Percentiles rank a stretch among this genome's conserved stretches.
Evolutionary conservation across 2,113 vertebrate species (phyloP).

Genomic region (Uropsilus gracilis): DNA sequence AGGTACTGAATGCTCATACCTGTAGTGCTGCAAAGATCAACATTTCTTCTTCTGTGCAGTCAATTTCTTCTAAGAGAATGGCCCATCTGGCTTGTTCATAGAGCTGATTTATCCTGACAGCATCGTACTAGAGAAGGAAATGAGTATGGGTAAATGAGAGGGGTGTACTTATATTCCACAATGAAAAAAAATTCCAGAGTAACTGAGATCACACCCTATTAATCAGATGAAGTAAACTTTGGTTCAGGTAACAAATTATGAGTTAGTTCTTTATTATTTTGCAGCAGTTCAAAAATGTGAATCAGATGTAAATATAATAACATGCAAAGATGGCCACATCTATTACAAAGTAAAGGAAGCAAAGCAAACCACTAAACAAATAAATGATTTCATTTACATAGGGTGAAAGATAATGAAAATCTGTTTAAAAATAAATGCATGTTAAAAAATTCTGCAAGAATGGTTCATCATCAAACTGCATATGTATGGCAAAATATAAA

Average conservation of each 20-base stretch:
- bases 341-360: neutral
- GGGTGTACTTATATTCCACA: neutral
- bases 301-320: neutral
- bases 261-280: neutral
- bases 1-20: conserved; percentile 83
- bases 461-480: neutral
- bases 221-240: neutral
- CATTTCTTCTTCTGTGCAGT: conserved; percentile 99
- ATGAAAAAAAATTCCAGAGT: neutral
- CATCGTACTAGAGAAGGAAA: conserved; percentile 91
- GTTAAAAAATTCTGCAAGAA: too few relatives aligned
- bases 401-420: neutral
- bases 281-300: neutral
- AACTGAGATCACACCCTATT: neutral
- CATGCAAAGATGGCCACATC: neutral
- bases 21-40: conserved; percentile 97
- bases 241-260: neutral
- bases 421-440: neutral
- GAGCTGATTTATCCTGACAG: conserved; percentile 95
- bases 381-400: neutral
- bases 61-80: conserved; percentile 96
- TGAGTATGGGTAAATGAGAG: fast-evolving
- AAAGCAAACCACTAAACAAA: neutral
- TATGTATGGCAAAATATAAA: neutral
- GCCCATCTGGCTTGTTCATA: conserved; percentile 98